Evolutionary conservation across 92 coral and sea anemone species (phyloP), one percentile per base, ranked within the genome.

Genomic region (Ricordea florida): DNA sequence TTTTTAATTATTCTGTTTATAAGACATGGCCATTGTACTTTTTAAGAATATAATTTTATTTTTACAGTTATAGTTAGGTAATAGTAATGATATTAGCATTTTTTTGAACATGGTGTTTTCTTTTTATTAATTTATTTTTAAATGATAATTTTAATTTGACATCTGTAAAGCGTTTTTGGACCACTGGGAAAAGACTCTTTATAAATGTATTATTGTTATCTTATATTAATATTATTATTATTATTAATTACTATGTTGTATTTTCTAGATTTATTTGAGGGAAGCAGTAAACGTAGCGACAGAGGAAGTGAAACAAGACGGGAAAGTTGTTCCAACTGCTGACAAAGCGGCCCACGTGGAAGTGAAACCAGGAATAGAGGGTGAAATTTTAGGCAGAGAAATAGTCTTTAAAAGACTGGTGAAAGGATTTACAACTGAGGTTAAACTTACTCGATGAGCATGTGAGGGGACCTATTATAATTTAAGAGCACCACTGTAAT

Each of bases 361-460:
- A 25, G 69, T 23, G 32, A 20, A 3, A 14, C 50, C 51, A 5
- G 26, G 28, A 26, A 11, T 22, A 10, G 23, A 22, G 2, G n/a
- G 18, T 10, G 16, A 6, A 14, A 36, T 49, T 10, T 5, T 7
- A 11, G 49, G 50, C 6, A 24, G 20, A 14, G 9, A 20, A 10
- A 26, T 62, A 23, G 27, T 2, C 31, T 62, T 62, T 51, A 37
- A 40, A 37, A 6, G 10, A 11, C 50, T 62, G 22, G 5, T 2
- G 4, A 62, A 62, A 9, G 67, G 67, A 21, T 60, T 60, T 33
- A 60, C 30, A 2, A 60, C 14, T 13, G 67, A 60, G 40, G 67
- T 60, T 3, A 60, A 60, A 60, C 67, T 60, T 34, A 60, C 48
- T 0, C 47, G 67, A 60, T 13, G 11, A 36, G 20, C 20, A 24